Base-by-base conservation (phyloP, 2,797 vertebrate genomes). In the Danio kyathit region DNA sequence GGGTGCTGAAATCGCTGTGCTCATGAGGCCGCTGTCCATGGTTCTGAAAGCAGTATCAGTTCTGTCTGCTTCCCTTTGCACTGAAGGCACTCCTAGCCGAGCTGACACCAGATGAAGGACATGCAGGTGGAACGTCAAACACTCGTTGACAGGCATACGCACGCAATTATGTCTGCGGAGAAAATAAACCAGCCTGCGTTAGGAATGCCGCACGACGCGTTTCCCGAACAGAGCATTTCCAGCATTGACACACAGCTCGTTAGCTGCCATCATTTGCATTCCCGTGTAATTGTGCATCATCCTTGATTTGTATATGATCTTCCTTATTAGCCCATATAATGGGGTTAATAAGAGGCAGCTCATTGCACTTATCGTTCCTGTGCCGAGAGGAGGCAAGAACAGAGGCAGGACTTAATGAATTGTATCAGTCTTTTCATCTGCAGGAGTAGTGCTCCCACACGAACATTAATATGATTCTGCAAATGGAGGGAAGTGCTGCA, bases 401-500 rank as follows among this genome's bases (percentile, higher is more conserved):
- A 95, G 95, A 95, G 88, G 94, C 87, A 76, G 85, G 83, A 86
- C 94, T 95, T 97, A 96, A 98, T 98, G 96, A 96, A 96, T 96
- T 94, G 93, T 95, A 94, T 96, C 94, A 93, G 93, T 91, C 91
- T 95, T 95, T 95, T 95, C 95, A 95, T 95, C 93, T 93, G 91
- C 91, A 86, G 83, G 85, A 89, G 88, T 91, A 89, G 91, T 92
- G 94, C 90, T 93, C 90, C 89, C 92, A 94, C 94, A 93, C 90
- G 91, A 93, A 97, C 94, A 97, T 95, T 95, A 96, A 96, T 94
- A 94, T 95, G 93, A 96, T 96, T 95, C 92, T 95, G 94, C 95
- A 96, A 97, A 97, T 97, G 95, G 95, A 96, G 94, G 93, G 93
- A 93, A 94, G 95, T 96, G 96, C 95, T 95, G 65, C 95, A 96